phyloP scores from a whole-genome alignment of 2,888 invertebrate genomes.

The Ormyrus thymus region DNA sequence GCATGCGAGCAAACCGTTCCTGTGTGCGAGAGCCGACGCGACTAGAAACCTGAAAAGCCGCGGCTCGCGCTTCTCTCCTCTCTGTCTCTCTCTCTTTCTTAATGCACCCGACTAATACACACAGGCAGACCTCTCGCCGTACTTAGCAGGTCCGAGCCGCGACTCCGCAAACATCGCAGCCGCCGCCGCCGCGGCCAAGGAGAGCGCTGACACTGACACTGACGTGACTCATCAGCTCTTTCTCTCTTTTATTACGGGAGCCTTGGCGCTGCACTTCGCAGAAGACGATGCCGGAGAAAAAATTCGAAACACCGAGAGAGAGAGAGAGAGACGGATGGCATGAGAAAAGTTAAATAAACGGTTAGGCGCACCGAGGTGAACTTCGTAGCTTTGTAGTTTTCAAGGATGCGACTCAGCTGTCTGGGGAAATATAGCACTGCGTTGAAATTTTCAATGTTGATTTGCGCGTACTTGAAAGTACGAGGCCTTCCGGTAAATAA shows the following conservation, averaged over 20 bases:
- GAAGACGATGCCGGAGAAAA: conserved; percentile 27
- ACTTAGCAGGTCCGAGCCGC: conserved; percentile 45
- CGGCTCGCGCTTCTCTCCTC: conserved; percentile 6
- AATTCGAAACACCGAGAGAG: not conserved
- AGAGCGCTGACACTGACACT: conserved; percentile 53
- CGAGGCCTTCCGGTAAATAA: not conserved
- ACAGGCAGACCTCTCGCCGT: conserved; percentile 49
- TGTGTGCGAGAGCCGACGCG: conserved; percentile 12
- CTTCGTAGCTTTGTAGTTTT: not conserved
- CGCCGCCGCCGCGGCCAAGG: not conserved
- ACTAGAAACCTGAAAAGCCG: conserved; percentile 39
- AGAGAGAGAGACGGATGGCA: conserved; percentile 12
- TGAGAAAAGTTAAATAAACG: conserved; percentile 34
- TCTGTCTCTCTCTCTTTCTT: conserved; percentile 1
- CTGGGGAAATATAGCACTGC: not conserved
- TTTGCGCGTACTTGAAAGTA: not conserved
- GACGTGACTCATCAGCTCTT: conserved; percentile 56
- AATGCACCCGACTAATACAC: not conserved
- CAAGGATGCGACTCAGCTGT: conserved; percentile 10
- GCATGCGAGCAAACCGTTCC: conserved; percentile 54
- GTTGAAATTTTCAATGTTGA: not conserved
- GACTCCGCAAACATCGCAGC: conserved; percentile 16
- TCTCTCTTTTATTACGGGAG: conserved; percentile 37
- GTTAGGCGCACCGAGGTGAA: conserved; percentile 5
- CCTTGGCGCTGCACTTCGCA: conserved; percentile 30